These are phyloP conservation scores for Tinea pellionella DNA, from an alignment of 2,888 invertebrate species.

Conservation along the genomic window DNA sequence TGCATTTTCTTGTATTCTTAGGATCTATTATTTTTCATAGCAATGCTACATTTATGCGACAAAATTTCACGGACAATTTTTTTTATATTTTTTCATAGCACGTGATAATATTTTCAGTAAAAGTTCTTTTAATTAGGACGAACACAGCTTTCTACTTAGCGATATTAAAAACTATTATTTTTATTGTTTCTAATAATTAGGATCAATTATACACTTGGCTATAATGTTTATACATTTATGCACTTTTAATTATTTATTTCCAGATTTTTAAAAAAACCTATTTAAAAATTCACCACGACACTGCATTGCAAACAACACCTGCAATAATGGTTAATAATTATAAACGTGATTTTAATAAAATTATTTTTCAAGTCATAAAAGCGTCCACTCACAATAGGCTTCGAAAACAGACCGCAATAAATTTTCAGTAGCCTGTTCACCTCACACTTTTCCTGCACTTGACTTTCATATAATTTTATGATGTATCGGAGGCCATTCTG, in stretches of 20 bases:
- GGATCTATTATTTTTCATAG: conserved; percentile 1
- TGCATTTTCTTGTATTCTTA: not conserved
- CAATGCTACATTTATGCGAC: not conserved
- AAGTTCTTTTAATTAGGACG: not conserved
- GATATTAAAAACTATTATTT: not conserved
- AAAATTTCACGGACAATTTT: not conserved
- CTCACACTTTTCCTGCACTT: conserved; percentile 61
- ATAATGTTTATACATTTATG: too few relatives aligned
- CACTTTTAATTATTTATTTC: too few relatives aligned
- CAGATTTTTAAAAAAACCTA: not conserved
- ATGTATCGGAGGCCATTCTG: conserved; percentile 61
- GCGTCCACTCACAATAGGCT: conserved; percentile 55
- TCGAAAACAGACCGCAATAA: conserved; percentile 65
- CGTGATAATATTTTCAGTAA: not conserved
- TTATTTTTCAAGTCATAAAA: conserved; percentile 52
- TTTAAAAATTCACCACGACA: not conserved
- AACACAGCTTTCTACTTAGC: not conserved
- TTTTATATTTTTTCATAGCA: not conserved
- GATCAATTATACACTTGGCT: too few relatives aligned
- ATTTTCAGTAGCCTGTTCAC: conserved; percentile 52
- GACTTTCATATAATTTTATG: conserved; percentile 70
- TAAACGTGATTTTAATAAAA: conserved; percentile 35
- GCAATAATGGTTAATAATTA: not conserved
- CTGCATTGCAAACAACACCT: not conserved
- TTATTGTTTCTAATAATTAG: not conserved